phyloP scores from a whole-genome alignment of 2,113 vertebrate species.

The Thymallus thymallus region DNA sequence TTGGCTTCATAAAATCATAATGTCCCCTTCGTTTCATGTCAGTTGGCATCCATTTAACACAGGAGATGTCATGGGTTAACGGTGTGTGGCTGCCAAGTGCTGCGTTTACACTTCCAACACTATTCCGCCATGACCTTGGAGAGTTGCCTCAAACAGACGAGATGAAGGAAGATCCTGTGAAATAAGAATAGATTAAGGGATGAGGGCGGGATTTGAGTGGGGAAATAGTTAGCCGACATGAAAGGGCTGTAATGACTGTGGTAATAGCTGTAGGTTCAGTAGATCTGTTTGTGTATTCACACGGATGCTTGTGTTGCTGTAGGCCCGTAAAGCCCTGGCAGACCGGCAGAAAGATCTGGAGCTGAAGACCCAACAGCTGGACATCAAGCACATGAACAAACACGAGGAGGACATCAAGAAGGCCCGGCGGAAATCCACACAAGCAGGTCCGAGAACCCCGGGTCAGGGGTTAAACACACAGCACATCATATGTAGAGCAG shows the following conservation, averaged over 20 bases:
- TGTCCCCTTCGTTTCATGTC: slow-evolving; percentile 3
- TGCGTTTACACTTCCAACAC: slow-evolving; percentile 30
- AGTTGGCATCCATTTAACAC: slow-evolving; percentile 1
- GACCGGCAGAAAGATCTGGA: slow-evolving; percentile 97
- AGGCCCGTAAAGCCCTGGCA: slow-evolving; percentile 92
- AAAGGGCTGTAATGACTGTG: slow-evolving; percentile 42
- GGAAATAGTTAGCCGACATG: slow-evolving; percentile 24
- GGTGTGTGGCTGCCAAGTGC: neutral
- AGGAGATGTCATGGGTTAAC: slow-evolving; percentile 5
- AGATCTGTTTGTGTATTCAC: slow-evolving; percentile 17
- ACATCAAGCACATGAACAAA: slow-evolving; percentile 97
- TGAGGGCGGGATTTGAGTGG: slow-evolving; percentile 12
- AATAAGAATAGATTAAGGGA: slow-evolving; percentile 34
- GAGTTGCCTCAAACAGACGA: neutral
- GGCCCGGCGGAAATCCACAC: slow-evolving; percentile 93
- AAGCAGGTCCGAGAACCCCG: slow-evolving; percentile 82
- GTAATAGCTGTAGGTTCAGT: slow-evolving; percentile 31
- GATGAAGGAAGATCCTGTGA: slow-evolving; percentile 12
- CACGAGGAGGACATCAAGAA: slow-evolving; percentile 98
- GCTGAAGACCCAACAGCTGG: slow-evolving; percentile 96
- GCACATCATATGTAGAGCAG: neutral
- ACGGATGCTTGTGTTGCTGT: neutral
- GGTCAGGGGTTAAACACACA: neutral
- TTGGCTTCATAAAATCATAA: neutral
- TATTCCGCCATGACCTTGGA: slow-evolving; percentile 13